phyloP scores from a whole-genome alignment of 1,140 invertebrate genomes.

The Pseudomyrmex sp. region DNA sequence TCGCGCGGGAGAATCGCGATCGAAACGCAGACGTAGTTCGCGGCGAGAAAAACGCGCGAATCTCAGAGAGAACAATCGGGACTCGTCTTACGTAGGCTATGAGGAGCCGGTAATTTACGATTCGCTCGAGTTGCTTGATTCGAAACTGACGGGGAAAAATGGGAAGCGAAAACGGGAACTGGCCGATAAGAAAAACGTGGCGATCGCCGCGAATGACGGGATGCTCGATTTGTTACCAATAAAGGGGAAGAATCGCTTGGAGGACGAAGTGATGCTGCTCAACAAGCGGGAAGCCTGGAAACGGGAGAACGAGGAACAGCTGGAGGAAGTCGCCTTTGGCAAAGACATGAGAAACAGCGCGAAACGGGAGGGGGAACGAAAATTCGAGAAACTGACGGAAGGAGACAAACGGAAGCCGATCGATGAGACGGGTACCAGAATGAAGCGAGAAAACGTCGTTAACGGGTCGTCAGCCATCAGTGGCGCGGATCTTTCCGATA shows the following conservation, averaged over 20 bases:
- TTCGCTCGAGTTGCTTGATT: conserved; percentile 33
- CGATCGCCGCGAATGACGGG: neutral
- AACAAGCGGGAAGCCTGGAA: conserved; percentile 74
- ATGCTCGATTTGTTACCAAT: conserved; percentile 53
- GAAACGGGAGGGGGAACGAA: conserved; percentile 44
- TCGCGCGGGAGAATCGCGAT: neutral
- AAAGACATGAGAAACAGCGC: conserved; percentile 69
- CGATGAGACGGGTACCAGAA: neutral
- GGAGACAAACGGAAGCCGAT: conserved; percentile 50
- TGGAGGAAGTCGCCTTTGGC: conserved; percentile 75
- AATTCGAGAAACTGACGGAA: conserved; percentile 60
- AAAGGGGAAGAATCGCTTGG: conserved; percentile 64
- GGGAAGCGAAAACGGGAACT: conserved; percentile 8
- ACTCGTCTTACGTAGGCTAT: conserved; percentile 58
- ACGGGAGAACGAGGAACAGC: conserved; percentile 66
- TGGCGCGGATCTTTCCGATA: neutral
- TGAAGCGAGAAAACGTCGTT: conserved; percentile 9
- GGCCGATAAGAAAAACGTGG: conserved; percentile 1
- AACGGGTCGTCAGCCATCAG: neutral
- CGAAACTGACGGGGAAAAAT: neutral
- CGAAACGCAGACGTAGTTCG: neutral
- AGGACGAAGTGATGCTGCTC: conserved; percentile 71
- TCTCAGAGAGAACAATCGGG: conserved; percentile 35
- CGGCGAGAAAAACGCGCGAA: conserved; percentile 57
- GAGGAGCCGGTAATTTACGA: conserved; percentile 67